phyloP scores from a whole-genome alignment of 2,888 invertebrate genomes.

The Heliconius erato region DNA sequence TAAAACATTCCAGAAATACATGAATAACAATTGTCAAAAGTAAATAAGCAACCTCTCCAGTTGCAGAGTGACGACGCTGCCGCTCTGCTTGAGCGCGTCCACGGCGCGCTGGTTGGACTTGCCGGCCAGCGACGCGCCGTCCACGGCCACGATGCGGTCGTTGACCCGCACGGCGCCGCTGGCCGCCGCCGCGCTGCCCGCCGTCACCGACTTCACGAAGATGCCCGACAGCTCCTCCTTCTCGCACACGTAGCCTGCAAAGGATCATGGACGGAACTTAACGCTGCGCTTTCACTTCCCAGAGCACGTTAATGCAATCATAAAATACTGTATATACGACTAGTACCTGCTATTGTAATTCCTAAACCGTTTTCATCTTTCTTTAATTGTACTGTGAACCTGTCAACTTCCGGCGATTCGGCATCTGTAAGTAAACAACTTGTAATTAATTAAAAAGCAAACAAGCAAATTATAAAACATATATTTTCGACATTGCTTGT shows the following conservation, averaged over 20 bases:
- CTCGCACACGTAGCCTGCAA: conserved; percentile 95
- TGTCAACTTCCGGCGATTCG: conserved; percentile 95
- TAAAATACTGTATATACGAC: not conserved
- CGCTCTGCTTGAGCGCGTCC: conserved; percentile 97
- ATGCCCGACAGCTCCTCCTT: conserved; percentile 99
- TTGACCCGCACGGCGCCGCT: conserved; percentile 98
- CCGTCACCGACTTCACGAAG: conserved; percentile 98
- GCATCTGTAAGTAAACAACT: conserved; percentile 76
- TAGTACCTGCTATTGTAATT: conserved; percentile 94
- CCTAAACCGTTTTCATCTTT: conserved; percentile 97
- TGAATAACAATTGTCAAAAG: not conserved
- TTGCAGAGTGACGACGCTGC: conserved; percentile 94
- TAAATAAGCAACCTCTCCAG: conserved; percentile 88
- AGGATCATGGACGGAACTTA: no score
- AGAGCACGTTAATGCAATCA: not conserved
- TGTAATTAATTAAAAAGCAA: not conserved
- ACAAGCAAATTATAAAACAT: no score
- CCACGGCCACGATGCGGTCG: conserved; percentile 99
- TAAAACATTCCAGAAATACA: not conserved
- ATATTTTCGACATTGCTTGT: no score
- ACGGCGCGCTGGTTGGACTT: conserved; percentile 99
- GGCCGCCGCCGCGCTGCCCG: conserved; percentile 97
- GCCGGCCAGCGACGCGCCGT: conserved; percentile 96
- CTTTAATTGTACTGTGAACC: conserved; percentile 96
- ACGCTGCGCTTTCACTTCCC: no score